Evolutionary conservation across 2,888 invertebrate genomes (phyloP).

Genomic region (Campopleginae sp.): DNA sequence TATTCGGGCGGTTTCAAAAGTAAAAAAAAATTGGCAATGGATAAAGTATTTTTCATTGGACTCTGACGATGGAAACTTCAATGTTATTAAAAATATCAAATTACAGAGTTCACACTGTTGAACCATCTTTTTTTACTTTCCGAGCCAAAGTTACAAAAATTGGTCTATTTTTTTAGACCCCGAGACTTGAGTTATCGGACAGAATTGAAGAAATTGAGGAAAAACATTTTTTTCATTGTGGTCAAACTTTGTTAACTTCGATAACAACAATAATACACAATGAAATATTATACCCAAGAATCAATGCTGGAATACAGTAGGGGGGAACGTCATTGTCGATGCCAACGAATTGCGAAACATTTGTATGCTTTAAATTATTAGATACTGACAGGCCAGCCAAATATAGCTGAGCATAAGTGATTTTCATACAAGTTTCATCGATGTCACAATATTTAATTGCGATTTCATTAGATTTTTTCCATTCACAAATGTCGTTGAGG

Average conservation of each 20-base stretch:
- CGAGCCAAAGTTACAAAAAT: no score
- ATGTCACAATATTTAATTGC: slow-evolving; percentile 76
- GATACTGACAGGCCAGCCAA: slow-evolving; percentile 58
- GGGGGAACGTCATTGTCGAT: slow-evolving; percentile 72
- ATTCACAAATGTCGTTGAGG: slow-evolving; percentile 69
- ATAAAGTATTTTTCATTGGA: no score
- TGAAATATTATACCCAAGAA: slow-evolving; percentile 76
- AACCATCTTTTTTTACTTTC: no score
- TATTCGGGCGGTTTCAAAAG: no score
- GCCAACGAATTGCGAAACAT: slow-evolving; percentile 75
- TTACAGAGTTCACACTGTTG: no score
- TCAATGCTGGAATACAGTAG: slow-evolving; percentile 75
- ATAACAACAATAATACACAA: neutral
- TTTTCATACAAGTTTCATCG: slow-evolving; percentile 55
- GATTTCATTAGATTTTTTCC: slow-evolving; percentile 62
- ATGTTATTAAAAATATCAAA: no score
- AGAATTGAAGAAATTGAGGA: neutral
- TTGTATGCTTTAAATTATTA: slow-evolving; percentile 62
- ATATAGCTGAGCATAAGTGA: slow-evolving; percentile 71
- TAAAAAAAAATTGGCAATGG: no score
- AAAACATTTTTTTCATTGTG: neutral
- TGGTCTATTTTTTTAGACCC: no score
- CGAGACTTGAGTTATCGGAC: neutral
- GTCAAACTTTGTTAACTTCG: neutral
- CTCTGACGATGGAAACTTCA: no score